A percentile compares a stretch with the other conserved stretches of the same genome.
phyloP scores from a whole-genome alignment of 2,113 vertebrate species.

The Varanus salvator region DNA sequence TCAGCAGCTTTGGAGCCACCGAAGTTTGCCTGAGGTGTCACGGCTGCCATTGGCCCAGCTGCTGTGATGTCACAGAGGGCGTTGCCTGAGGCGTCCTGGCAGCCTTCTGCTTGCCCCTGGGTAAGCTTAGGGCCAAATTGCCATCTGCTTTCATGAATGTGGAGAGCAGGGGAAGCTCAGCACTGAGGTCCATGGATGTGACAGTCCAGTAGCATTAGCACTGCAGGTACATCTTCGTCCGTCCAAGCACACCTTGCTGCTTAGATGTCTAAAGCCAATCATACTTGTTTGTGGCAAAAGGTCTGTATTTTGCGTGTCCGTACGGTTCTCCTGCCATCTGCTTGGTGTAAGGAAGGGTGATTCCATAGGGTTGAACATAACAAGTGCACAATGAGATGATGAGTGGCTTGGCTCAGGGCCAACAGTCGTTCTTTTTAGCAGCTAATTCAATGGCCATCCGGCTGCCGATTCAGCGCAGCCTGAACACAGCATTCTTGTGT shows the following conservation, averaged over 20 bases:
- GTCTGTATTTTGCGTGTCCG: neutral
- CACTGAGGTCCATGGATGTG: neutral
- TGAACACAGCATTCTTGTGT: neutral
- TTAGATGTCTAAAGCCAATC: neutral
- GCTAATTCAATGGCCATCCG: neutral
- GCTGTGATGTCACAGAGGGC: neutral
- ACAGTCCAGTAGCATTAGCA: neutral
- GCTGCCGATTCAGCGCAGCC: neutral
- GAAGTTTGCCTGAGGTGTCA: neutral
- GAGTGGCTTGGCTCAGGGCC: neutral
- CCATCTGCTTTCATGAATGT: neutral
- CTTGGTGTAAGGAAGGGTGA: neutral
- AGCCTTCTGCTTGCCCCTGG: neutral
- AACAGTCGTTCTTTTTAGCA: neutral
- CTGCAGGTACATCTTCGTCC: neutral
- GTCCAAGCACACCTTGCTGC: neutral
- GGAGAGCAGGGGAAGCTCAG: neutral
- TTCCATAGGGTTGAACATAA: too few species aligned
- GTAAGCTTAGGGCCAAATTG: neutral
- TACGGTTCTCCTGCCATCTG: neutral
- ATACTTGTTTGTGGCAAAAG: neutral
- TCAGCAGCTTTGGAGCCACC: neutral
- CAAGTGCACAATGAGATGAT: neutral
- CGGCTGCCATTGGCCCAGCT: neutral
- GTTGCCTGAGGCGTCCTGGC: too few species aligned